Conservation (phyloP, 1,140 invertebrate genomes). For the Littorina saxatilis region DNA sequence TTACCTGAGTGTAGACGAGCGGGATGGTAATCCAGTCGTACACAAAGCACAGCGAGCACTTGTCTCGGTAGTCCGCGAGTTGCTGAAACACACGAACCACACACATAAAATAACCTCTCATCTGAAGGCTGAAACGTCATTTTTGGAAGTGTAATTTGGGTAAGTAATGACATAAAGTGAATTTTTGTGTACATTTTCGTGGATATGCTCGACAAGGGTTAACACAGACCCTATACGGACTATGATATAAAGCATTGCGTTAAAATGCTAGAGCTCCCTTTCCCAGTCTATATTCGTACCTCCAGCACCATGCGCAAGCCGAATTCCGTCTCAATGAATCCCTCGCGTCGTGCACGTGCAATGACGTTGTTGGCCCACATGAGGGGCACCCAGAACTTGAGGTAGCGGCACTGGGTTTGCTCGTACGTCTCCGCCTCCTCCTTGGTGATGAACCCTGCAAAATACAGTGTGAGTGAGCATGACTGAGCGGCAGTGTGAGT, state of each 20-base stretch:
- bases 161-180: too few species aligned
- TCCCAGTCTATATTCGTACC: constrained; percentile 45
- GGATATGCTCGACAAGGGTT: too few species aligned
- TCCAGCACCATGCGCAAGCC: constrained; percentile 80
- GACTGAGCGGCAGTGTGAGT: constrained; percentile 78
- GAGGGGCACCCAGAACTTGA: constrained; percentile 96
- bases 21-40: constrained; percentile 99
- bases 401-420: constrained; percentile 85
- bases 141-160: too few species aligned
- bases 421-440: constrained; percentile 88
- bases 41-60: constrained; percentile 86
- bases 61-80: constrained; percentile 89
- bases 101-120: background rate
- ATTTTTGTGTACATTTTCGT: too few species aligned
- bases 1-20: constrained; percentile 97
- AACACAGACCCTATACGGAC: too few species aligned
- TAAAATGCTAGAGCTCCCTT: too few species aligned
- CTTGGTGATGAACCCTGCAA: constrained; percentile 86
- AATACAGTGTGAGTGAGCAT: background rate
- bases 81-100: constrained; percentile 57
- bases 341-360: constrained; percentile 89
- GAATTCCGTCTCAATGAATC: constrained; percentile 93
- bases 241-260: too few species aligned
- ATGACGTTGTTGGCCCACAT: constrained; percentile 95
- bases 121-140: too few species aligned